phyloP scores from a whole-genome alignment of 2,113 vertebrate species.

The Aramus guarauna region DNA sequence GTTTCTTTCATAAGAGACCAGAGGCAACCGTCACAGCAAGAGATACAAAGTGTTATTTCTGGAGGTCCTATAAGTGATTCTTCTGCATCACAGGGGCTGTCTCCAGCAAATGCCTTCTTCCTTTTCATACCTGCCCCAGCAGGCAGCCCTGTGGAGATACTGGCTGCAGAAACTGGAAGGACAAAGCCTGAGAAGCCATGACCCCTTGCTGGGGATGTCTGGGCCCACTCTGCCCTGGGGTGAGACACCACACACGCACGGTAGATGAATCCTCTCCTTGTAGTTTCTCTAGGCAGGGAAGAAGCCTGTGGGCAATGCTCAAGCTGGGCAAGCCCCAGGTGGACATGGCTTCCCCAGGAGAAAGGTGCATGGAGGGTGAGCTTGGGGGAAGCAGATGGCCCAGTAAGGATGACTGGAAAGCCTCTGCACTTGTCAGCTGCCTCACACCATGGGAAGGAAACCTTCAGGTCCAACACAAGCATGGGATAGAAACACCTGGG shows the following conservation, averaged over 20 bases:
- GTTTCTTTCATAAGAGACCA: not conserved
- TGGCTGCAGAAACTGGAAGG: not conserved
- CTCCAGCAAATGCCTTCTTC: not conserved
- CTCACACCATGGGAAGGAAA: accelerated
- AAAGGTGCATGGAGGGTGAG: not conserved
- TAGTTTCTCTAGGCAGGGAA: not conserved
- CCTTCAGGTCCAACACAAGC: not conserved
- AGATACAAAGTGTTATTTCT: not conserved
- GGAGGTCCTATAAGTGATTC: not conserved
- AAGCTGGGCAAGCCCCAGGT: not conserved
- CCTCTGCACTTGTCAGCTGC: not conserved
- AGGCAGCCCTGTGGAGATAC: not conserved
- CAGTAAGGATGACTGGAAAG: not conserved
- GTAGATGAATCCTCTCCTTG: not conserved
- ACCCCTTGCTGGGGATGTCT: not conserved
- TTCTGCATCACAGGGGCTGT: not conserved
- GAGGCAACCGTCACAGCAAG: not conserved
- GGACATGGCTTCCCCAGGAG: not conserved
- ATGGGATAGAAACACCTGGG: not conserved
- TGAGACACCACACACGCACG: not conserved
- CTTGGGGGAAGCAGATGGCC: not conserved
- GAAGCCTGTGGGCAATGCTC: not conserved
- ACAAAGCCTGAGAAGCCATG: not conserved
- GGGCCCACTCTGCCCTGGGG: not conserved
- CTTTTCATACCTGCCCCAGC: not conserved